Evolutionary conservation across 1,140 invertebrate species (phyloP).

Genomic region (Colletes latitarsis): DNA sequence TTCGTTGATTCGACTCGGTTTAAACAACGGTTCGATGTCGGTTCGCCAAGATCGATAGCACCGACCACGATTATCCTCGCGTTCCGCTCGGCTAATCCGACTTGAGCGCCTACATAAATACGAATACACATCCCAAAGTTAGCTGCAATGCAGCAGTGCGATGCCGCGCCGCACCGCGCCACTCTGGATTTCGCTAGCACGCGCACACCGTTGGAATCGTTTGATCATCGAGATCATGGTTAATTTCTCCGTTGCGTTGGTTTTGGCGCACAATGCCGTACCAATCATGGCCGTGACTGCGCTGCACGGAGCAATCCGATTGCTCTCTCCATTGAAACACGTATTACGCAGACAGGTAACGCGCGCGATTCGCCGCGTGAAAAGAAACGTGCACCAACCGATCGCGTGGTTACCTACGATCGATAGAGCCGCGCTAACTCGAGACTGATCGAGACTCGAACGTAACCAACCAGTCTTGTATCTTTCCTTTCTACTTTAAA

Average conservation of each 20-base stretch:
- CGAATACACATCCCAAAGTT: conserved; percentile 41
- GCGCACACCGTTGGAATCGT: conserved; percentile 54
- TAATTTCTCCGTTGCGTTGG: conserved; percentile 60
- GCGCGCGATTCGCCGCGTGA: neutral
- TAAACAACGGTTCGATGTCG: neutral
- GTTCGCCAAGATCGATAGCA: conserved; percentile 7
- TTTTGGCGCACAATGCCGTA: conserved; percentile 61
- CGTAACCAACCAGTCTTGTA: too few species aligned
- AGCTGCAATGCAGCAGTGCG: conserved; percentile 49
- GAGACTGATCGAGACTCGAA: too few species aligned
- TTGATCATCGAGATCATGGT: conserved; percentile 63
- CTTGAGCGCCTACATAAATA: conserved; percentile 49
- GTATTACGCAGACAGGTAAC: neutral
- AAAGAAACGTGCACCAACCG: neutral
- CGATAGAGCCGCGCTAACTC: too few species aligned
- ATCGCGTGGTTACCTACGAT: too few species aligned
- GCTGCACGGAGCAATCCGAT: conserved; percentile 48
- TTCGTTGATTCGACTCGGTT: conserved; percentile 19
- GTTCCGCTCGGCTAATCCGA: conserved; percentile 37
- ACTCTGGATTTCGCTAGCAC: conserved; percentile 38
- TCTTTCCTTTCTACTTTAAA: neutral
- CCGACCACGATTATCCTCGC: conserved; percentile 31
- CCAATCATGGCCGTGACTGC: conserved; percentile 38
- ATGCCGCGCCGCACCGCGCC: conserved; percentile 16
- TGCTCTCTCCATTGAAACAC: conserved; percentile 29